phyloP scores from a whole-genome alignment of 2,888 invertebrate species.

The Arctia plantaginis region DNA sequence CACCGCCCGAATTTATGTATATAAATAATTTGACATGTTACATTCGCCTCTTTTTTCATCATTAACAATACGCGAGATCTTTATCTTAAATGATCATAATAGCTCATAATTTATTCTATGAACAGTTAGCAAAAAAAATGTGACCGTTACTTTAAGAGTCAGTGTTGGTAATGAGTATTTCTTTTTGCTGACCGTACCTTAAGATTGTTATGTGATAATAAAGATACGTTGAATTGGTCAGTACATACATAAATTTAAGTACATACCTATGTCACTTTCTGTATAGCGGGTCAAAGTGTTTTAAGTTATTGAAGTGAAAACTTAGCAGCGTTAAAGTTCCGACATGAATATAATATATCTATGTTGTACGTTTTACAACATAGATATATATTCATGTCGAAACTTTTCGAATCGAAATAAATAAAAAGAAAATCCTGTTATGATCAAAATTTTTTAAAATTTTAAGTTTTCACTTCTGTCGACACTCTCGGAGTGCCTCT shows the following conservation, averaged over 20 bases:
- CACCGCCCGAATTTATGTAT: neutral
- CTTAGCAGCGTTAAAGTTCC: too few relatives aligned
- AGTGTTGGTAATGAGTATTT: slow-evolving; percentile 58
- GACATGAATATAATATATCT: too few relatives aligned
- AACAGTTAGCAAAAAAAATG: slow-evolving; percentile 67
- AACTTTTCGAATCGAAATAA: too few relatives aligned
- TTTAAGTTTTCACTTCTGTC: too few relatives aligned
- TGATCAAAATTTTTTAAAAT: too few relatives aligned
- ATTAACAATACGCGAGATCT: slow-evolving; percentile 72
- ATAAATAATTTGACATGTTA: neutral
- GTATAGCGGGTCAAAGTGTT: too few relatives aligned
- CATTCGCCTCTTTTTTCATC: slow-evolving; percentile 55
- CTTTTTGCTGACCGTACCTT: slow-evolving; percentile 57
- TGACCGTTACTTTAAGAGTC: slow-evolving; percentile 43
- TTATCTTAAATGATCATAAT: slow-evolving; percentile 81
- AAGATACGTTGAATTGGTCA: neutral
- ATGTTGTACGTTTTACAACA: too few relatives aligned
- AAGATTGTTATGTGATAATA: slow-evolving; percentile 34
- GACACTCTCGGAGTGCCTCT: too few relatives aligned
- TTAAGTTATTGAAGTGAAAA: too few relatives aligned
- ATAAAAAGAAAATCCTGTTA: too few relatives aligned
- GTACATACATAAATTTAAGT: neutral
- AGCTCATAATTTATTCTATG: slow-evolving; percentile 71
- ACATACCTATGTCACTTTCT: neutral
- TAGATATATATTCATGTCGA: too few relatives aligned